Conservation (phyloP, 2,888 invertebrate species). For the Rotaria macrura region DNA sequence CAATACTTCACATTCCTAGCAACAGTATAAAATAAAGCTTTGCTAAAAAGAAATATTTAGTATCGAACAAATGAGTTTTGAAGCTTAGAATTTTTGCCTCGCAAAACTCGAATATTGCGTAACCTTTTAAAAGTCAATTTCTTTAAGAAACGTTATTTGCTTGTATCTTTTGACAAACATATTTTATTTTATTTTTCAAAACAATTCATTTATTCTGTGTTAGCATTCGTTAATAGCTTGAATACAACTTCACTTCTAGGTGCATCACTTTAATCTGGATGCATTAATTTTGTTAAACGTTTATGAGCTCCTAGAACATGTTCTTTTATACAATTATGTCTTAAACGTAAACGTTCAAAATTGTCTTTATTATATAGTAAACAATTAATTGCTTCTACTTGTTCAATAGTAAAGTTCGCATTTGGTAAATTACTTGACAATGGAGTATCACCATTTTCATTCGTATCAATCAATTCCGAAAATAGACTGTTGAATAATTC, state of each 20-base stretch:
- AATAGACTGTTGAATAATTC: conserved; percentile 48
- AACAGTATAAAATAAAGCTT: too few relatives aligned
- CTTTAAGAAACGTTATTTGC: too few relatives aligned
- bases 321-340: conserved; percentile 27
- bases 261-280: conserved; percentile 51
- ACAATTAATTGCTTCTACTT: conserved; percentile 48
- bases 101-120: too few relatives aligned
- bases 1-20: too few relatives aligned
- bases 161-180: too few relatives aligned
- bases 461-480: conserved; percentile 43
- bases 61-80: too few relatives aligned
- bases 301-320: conserved; percentile 51
- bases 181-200: conserved; percentile 18
- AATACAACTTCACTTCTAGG: conserved; percentile 52
- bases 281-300: conserved; percentile 49
- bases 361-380: conserved; percentile 47
- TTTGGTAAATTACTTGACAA: conserved; percentile 41
- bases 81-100: too few relatives aligned
- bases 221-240: conserved; percentile 38
- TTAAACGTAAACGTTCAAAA: conserved; percentile 46
- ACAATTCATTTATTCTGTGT: conserved; percentile 27
- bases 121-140: too few relatives aligned
- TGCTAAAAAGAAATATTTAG: too few relatives aligned
- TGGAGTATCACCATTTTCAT: conserved; percentile 46
- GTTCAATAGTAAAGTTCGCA: conserved; percentile 49